A percentile compares a stretch with the other conserved stretches of the same genome.
phyloP scores from a whole-genome alignment of 2,888 invertebrate genomes.

The Itoplectis maculator region DNA sequence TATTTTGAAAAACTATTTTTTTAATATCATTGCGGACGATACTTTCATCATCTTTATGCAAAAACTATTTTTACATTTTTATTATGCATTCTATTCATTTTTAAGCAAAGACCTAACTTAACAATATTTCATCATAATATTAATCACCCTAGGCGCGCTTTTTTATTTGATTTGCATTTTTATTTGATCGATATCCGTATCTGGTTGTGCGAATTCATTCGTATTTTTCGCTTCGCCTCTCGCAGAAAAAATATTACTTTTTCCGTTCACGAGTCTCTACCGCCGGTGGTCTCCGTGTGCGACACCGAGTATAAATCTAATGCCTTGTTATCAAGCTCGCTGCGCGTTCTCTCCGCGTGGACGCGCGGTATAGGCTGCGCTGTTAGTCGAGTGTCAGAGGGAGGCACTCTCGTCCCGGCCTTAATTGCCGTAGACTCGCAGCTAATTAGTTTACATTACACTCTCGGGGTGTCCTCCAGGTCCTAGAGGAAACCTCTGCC shows the following conservation, averaged over 20 bases:
- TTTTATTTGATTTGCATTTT: too few relatives aligned
- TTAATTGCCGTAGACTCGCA: constrained; percentile 83
- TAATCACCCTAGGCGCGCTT: too few relatives aligned
- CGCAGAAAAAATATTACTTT: not conserved
- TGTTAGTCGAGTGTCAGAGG: constrained; percentile 51
- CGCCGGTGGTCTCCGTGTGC: not conserved
- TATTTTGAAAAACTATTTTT: too few relatives aligned
- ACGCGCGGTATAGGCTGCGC: constrained; percentile 74
- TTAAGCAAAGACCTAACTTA: too few relatives aligned
- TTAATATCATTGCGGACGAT: too few relatives aligned
- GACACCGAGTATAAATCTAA: constrained; percentile 61
- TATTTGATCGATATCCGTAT: too few relatives aligned
- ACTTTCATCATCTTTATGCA: too few relatives aligned
- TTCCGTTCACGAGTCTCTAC: not conserved
- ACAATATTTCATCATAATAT: too few relatives aligned
- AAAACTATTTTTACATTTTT: too few relatives aligned
- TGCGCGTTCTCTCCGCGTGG: constrained; percentile 28
- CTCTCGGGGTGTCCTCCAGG: constrained; percentile 78
- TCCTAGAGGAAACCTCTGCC: constrained; percentile 71
- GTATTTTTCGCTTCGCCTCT: not conserved
- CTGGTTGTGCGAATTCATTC: too few relatives aligned
- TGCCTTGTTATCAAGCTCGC: constrained; percentile 67
- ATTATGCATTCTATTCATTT: too few relatives aligned
- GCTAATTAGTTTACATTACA: constrained; percentile 84
- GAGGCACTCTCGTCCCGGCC: constrained; percentile 79